Percentiles rank a stretch among this genome's conserved stretches.
Conservation (phyloP, 2,113 vertebrate genomes). For the Poecile atricapillus region DNA sequence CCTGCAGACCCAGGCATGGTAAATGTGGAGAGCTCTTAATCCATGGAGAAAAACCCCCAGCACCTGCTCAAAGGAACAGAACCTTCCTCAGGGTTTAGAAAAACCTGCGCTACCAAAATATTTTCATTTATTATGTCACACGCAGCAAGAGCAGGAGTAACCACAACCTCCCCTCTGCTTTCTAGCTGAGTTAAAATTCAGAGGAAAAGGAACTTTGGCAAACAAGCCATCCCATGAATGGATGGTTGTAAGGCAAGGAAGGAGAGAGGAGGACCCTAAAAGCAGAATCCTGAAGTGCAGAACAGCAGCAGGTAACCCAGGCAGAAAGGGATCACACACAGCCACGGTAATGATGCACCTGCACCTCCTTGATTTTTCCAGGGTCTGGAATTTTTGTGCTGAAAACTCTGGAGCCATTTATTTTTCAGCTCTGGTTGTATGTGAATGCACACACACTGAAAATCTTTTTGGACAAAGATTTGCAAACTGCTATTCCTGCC, state of each 20-base stretch:
- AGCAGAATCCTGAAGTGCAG: neutral
- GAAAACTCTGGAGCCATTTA: neutral
- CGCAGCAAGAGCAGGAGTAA: neutral
- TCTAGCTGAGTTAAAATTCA: neutral
- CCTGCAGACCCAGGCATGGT: neutral
- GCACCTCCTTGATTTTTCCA: neutral
- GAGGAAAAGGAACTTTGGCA: neutral
- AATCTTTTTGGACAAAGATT: neutral
- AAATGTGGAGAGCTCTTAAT: neutral
- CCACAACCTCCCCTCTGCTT: neutral
- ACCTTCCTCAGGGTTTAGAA: too few relatives aligned
- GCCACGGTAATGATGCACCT: neutral
- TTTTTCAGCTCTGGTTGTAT: neutral
- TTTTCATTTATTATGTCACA: neutral
- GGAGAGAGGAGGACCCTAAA: neutral
- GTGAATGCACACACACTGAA: neutral
- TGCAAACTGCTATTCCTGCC: neutral
- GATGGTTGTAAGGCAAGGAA: neutral
- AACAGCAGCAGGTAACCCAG: neutral
- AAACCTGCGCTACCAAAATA: neutral
- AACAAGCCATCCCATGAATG: neutral
- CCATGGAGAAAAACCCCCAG: rapidly evolving
- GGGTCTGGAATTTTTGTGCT: neutral
- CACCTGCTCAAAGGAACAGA: neutral
- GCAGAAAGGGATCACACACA: neutral